A percentile compares a stretch with the other conserved stretches of the same genome.
Evolutionary conservation across 2,113 vertebrate genomes (phyloP).

Genomic region (Cranoglanis bouderius): DNA sequence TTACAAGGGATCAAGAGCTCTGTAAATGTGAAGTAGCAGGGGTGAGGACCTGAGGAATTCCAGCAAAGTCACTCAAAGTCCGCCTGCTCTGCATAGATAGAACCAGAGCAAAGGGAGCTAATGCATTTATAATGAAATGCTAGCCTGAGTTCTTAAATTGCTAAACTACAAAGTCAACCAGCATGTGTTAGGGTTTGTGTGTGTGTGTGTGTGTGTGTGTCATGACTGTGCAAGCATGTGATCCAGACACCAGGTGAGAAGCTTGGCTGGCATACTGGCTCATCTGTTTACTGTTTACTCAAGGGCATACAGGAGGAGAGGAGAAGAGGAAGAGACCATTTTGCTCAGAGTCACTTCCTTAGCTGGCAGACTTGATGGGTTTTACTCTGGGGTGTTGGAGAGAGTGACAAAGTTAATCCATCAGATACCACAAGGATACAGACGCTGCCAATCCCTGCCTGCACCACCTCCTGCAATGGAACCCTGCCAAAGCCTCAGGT

Average conservation of each 20-base stretch:
- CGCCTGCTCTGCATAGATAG: conserved; percentile 16
- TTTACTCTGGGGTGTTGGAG: conserved; percentile 6
- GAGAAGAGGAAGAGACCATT: conserved; percentile 38
- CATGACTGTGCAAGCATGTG: conserved; percentile 24
- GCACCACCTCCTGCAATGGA: background rate
- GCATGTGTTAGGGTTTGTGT: background rate
- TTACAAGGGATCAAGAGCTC: conserved; percentile 57
- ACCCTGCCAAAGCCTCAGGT: conserved; percentile 6
- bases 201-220: background rate
- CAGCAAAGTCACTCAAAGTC: conserved; percentile 23
- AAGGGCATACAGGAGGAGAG: conserved; percentile 30
- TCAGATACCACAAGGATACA: conserved; percentile 17
- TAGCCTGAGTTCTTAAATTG: conserved; percentile 15
- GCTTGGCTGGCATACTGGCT: background rate
- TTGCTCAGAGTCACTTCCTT: conserved; percentile 22
- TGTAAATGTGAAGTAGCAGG: conserved; percentile 46
- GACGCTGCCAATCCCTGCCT: conserved; percentile 13
- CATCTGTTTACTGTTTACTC: conserved; percentile 24
- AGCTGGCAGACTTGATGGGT: conserved; percentile 24
- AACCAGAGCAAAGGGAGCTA: conserved; percentile 12
- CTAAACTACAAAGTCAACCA: conserved; percentile 3
- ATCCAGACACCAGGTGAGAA: conserved; percentile 26
- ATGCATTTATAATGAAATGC: conserved; percentile 34
- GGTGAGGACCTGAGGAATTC: conserved; percentile 37
- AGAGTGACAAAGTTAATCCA: conserved; percentile 32